phyloP scores from a whole-genome alignment of 1,140 invertebrate genomes.

The Triops longicaudatus region DNA sequence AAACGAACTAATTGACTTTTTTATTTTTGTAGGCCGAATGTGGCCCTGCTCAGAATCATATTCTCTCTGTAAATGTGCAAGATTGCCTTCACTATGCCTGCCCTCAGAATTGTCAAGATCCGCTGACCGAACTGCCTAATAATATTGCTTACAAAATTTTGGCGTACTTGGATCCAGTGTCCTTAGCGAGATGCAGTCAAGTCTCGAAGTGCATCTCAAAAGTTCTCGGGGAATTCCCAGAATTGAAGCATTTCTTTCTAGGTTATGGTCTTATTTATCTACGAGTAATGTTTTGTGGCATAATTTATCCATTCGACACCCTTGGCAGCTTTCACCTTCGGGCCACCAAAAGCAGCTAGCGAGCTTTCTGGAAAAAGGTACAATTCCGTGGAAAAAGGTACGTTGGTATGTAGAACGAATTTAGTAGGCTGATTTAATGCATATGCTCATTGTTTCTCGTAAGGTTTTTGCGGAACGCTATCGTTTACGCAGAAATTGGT shows the following conservation, averaged over 20 bases:
- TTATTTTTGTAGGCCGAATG: slow-evolving; percentile 37
- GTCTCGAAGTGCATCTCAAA: background rate
- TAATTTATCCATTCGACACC: slow-evolving; percentile 29
- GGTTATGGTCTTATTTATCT: slow-evolving; percentile 29
- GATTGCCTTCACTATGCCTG: slow-evolving; percentile 40
- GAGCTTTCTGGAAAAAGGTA: slow-evolving; percentile 23
- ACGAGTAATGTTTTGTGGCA: slow-evolving; percentile 31
- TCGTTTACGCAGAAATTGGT: slow-evolving; percentile 34
- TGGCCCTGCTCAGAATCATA: slow-evolving; percentile 41
- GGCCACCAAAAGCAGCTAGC: slow-evolving; percentile 32
- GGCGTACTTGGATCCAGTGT: slow-evolving; percentile 42
- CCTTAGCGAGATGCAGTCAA: slow-evolving; percentile 25
- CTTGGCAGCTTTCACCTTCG: slow-evolving; percentile 30
- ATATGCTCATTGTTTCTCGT: slow-evolving; percentile 30
- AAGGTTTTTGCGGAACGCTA: slow-evolving; percentile 34
- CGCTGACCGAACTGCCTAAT: slow-evolving; percentile 41
- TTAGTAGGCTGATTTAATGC: slow-evolving; percentile 19
- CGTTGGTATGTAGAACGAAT: slow-evolving; percentile 26
- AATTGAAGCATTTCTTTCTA: slow-evolving; percentile 20
- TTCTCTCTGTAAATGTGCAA: slow-evolving; percentile 41
- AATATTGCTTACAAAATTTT: slow-evolving; percentile 41
- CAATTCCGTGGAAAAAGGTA: slow-evolving; percentile 33
- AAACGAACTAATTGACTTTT: slow-evolving; percentile 1
- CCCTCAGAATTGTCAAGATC: slow-evolving; percentile 43
- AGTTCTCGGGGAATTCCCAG: background rate